Conservation (phyloP, 2,888 invertebrate species). For the Microchrysa polita region DNA sequence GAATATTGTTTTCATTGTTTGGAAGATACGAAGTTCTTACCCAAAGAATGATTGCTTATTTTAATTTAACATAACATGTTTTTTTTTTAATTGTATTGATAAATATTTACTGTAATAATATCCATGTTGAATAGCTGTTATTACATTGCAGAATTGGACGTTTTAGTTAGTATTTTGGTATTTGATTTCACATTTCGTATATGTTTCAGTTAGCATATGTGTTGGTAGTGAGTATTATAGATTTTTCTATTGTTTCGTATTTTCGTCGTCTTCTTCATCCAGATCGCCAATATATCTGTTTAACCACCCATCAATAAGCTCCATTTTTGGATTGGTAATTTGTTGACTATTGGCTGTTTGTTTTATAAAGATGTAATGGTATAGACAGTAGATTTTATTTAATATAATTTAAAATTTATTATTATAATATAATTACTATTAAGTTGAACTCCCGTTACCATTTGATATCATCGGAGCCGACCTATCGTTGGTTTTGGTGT, state of each 20-base stretch:
- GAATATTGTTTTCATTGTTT: too few species aligned
- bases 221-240: background rate
- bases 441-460: slow-evolving; percentile 33
- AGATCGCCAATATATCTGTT: slow-evolving; percentile 28
- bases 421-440: slow-evolving; percentile 19
- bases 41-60: too few species aligned
- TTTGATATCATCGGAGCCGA: slow-evolving; percentile 77
- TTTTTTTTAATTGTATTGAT: too few species aligned
- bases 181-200: background rate
- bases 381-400: slow-evolving; percentile 10
- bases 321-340: slow-evolving; percentile 37
- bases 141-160: too few species aligned
- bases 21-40: too few species aligned
- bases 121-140: background rate
- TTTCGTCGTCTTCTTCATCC: slow-evolving; percentile 18
- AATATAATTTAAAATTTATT: background rate
- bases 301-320: slow-evolving; percentile 33
- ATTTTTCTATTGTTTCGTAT: slow-evolving; percentile 7
- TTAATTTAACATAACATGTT: too few species aligned
- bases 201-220: background rate
- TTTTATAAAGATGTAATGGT: too few species aligned
- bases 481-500: slow-evolving; percentile 87
- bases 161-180: background rate
- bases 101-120: background rate
- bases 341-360: slow-evolving; percentile 23